Conservation (phyloP, 2,888 invertebrate species). For the Agriopis marginaria region DNA sequence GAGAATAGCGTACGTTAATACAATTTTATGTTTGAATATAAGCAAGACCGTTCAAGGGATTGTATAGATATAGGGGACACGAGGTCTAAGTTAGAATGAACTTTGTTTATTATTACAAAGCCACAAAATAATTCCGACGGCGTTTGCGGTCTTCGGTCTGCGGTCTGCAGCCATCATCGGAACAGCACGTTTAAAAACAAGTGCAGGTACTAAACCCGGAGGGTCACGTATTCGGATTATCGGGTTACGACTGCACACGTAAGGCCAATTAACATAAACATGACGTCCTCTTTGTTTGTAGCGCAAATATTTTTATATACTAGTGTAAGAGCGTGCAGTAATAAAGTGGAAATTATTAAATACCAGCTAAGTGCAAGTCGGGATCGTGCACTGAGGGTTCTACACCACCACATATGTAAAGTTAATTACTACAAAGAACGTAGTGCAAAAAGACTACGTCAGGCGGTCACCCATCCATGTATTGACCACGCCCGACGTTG, state of each 20-base stretch:
- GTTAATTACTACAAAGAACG: no score
- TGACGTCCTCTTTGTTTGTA: slow-evolving; percentile 59
- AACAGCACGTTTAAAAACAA: slow-evolving; percentile 51
- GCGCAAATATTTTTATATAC: slow-evolving; percentile 58
- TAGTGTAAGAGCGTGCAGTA: slow-evolving; percentile 22
- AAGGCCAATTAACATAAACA: slow-evolving; percentile 69
- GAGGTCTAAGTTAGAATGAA: no score
- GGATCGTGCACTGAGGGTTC: no score
- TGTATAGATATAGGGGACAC: no score
- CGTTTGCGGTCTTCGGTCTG: background rate
- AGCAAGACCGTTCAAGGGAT: no score
- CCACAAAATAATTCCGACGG: background rate
- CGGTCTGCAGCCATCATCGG: background rate
- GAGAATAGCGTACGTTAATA: no score
- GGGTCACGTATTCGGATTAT: slow-evolving; percentile 69
- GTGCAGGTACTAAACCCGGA: slow-evolving; percentile 45
- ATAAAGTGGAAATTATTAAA: background rate
- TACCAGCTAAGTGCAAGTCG: no score
- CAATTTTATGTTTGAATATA: no score
- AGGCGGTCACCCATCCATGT: no score
- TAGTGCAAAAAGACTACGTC: no score
- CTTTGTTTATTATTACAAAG: background rate
- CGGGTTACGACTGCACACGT: slow-evolving; percentile 65
- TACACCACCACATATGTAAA: no score
- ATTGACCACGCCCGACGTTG: no score